Base-by-base conservation (phyloP, 2,113 vertebrate genomes). In the Eulemur macaco region DNA sequence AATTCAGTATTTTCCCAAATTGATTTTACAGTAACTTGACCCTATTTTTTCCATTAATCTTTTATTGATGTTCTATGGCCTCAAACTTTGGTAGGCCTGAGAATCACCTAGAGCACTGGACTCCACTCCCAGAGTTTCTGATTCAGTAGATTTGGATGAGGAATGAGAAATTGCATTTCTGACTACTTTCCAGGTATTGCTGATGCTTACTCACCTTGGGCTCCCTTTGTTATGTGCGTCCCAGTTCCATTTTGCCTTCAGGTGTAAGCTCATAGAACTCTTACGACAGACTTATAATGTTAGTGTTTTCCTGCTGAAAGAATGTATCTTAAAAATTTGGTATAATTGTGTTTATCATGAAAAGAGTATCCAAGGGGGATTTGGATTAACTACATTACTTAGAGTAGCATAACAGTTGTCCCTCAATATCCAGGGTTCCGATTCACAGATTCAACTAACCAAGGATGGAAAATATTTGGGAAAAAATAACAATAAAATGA, bases 1-100 rank as follows among this genome's bases (percentile, higher is more conserved):
- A 94, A 90, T 68, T 77, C 42, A 45, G 31, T 45, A 39, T 83
- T 84, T 95, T 95, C 52, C 34, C 37, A 83, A 63, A 63, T 95
- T 78, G 89, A 73, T 92, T 80, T 89, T 15, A 54, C 5, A 73
- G 45, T 63, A 50, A 81, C 18, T 64, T 87, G 54, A 85, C 18
- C 6, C 8, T 17, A 20, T 12, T 18, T 47, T 31, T 47, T 3
- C 6, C 3, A 64, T 39, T 89, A 78, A 66, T 74, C 18, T 47
- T 77, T 86, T 50, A 37, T 73, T 89, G 73, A 27, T 86, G 10
- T 86, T 92, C 8, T 74, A 18, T 76, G 60, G 45, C 77, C 37
- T 95, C 56, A 68, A 4, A 69, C 42, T 89, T 60, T 8, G 82
- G 47, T 68, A 63, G 37, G 15, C 11, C 21, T 84, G 54, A 85